Conservation (phyloP, 2,113 vertebrate genomes). For the Phocoena sinus region DNA sequence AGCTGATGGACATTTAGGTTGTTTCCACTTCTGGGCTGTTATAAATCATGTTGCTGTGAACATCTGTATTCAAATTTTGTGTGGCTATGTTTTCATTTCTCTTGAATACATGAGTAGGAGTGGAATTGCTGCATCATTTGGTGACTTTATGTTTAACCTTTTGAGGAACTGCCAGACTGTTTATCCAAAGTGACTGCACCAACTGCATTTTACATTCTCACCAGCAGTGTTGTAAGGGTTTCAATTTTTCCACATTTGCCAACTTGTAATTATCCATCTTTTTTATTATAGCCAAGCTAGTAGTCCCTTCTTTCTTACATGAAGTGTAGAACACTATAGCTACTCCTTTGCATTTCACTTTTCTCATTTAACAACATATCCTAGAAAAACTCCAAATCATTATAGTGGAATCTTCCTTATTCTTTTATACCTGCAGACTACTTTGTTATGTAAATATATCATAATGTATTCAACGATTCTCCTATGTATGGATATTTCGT, state of each 20-base stretch:
- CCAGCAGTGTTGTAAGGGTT: not conserved
- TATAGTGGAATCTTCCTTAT: not conserved
- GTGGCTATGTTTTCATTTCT: not conserved
- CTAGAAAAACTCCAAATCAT: not conserved
- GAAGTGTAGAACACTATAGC: not conserved
- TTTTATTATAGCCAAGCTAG: not conserved
- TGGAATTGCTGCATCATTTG: not conserved
- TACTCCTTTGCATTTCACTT: not conserved
- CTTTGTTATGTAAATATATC: not conserved
- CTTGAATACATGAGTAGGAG: not conserved
- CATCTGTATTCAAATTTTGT: not conserved
- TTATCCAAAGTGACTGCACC: not conserved
- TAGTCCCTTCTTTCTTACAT: not conserved
- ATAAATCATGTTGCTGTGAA: not conserved
- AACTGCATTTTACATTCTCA: not conserved
- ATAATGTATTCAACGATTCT: not conserved
- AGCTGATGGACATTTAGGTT: not conserved
- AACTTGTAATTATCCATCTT: not conserved
- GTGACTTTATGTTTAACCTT: not conserved
- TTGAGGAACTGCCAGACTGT: not conserved
- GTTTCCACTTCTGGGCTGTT: not conserved
- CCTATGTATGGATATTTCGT: not conserved
- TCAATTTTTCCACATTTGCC: not conserved
- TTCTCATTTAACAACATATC: not conserved
- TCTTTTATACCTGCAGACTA: not conserved